Evolutionary conservation across 2,113 vertebrate species (phyloP).

Genomic region (Corythoichthys haematopterus): DNA sequence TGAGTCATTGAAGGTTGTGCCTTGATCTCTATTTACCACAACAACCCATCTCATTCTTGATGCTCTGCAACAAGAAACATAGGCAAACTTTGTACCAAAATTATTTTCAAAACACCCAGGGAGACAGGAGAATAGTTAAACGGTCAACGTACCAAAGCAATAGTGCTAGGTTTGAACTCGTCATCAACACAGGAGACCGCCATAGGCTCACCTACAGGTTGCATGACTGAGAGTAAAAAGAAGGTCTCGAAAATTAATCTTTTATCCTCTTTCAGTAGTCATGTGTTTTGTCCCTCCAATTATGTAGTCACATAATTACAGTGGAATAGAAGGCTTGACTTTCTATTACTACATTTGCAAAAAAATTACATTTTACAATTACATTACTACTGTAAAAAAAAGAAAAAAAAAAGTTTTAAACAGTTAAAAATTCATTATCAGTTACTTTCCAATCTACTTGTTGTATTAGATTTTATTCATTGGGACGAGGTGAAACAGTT

Average conservation of each 20-base stretch:
- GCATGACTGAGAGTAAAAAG: background rate
- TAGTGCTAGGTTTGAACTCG: background rate
- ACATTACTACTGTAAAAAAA: too few species aligned
- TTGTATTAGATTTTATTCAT: too few species aligned
- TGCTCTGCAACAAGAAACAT: too few species aligned
- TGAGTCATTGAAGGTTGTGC: slow-evolving; percentile 7
- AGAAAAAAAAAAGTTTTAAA: too few species aligned
- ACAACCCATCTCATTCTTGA: background rate
- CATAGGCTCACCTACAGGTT: background rate
- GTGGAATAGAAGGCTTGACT: background rate
- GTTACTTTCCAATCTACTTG: too few species aligned
- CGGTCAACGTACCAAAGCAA: background rate
- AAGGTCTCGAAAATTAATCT: background rate
- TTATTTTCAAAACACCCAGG: background rate
- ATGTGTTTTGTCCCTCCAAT: background rate
- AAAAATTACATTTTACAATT: too few species aligned
- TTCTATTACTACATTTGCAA: too few species aligned
- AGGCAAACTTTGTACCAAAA: background rate
- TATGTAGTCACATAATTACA: background rate
- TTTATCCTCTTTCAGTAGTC: background rate
- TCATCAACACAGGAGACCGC: background rate
- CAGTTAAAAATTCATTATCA: too few species aligned
- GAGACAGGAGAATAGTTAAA: background rate
- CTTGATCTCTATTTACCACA: slow-evolving; percentile 6
- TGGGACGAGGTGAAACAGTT: too few species aligned